Percentiles rank a stretch among this genome's conserved stretches.
Conservation (phyloP, 2,113 vertebrate genomes). For the Malurus melanocephalus region DNA sequence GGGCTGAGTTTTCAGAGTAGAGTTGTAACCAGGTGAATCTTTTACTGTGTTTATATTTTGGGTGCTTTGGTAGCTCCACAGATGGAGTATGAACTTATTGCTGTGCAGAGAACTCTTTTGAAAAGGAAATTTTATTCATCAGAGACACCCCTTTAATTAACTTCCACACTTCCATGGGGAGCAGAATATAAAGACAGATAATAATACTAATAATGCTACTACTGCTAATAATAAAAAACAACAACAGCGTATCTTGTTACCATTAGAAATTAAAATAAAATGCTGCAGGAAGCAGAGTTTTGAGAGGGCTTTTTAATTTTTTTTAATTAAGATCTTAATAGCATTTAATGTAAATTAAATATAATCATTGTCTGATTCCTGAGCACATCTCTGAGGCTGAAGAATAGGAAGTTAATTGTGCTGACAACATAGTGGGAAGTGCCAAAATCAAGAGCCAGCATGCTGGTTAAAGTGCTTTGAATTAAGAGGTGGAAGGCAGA, state of each 20-base stretch:
- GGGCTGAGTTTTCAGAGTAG: neutral
- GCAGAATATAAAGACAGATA: slow-evolving; percentile 2
- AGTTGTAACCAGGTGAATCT: neutral
- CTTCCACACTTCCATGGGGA: neutral
- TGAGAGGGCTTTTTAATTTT: neutral
- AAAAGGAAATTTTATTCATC: neutral
- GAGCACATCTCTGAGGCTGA: neutral
- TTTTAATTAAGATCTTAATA: neutral
- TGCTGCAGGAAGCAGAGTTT: neutral
- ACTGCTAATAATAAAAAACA: neutral
- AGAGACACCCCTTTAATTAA: slow-evolving; percentile 43
- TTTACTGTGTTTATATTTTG: neutral
- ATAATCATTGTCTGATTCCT: slow-evolving; percentile 25
- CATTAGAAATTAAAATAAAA: slow-evolving; percentile 35
- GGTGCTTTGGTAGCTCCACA: neutral
- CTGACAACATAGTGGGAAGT: neutral
- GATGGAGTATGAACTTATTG: neutral
- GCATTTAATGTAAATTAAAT: slow-evolving; percentile 56
- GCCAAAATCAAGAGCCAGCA: neutral
- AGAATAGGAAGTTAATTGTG: slow-evolving; percentile 35
- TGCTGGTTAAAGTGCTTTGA: neutral
- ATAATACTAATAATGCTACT: neutral
- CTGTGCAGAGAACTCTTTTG: neutral
- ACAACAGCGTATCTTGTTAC: neutral
- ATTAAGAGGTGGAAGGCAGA: neutral